These are phyloP conservation scores for Tachycineta bicolor DNA, from an alignment of 2,113 vertebrate species.

Conservation along the genomic window DNA sequence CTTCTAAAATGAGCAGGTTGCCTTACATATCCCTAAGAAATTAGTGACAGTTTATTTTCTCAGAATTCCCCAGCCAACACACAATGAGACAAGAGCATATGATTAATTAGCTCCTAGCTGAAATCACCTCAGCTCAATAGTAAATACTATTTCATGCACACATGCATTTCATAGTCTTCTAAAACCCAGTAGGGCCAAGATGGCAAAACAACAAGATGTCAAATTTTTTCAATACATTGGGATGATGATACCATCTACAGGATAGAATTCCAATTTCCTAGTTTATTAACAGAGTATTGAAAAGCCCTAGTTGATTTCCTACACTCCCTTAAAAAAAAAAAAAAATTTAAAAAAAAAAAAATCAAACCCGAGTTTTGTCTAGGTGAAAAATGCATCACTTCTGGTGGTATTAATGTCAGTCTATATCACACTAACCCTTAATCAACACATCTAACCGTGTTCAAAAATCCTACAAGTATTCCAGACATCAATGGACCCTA, in stretches of 20 bases:
- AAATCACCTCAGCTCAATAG: conserved; percentile 7
- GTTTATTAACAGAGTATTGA: not conserved
- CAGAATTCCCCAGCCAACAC: not conserved
- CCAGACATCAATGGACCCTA: not conserved
- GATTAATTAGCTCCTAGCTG: conserved; percentile 16
- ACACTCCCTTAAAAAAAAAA: not conserved
- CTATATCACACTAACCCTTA: not conserved
- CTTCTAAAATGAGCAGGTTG: not conserved
- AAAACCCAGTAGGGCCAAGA: not conserved
- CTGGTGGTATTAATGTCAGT: not conserved
- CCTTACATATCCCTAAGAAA: not conserved
- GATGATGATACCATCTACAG: not conserved
- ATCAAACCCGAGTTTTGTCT: not conserved
- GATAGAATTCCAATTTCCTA: not conserved
- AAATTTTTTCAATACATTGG: not conserved
- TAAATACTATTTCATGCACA: not conserved
- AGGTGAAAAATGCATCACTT: not conserved
- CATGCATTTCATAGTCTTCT: not conserved
- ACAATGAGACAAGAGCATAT: not conserved
- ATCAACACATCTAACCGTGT: not conserved
- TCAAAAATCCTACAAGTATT: not conserved
- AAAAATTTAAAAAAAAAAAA: not conserved
- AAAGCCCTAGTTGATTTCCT: not conserved
- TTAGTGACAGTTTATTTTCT: conserved; percentile 28
- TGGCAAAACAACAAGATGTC: not conserved